These are phyloP conservation scores for Kryptolebias ocellatus DNA, from an alignment of 2,797 vertebrate species.

Conservation along the genomic window DNA sequence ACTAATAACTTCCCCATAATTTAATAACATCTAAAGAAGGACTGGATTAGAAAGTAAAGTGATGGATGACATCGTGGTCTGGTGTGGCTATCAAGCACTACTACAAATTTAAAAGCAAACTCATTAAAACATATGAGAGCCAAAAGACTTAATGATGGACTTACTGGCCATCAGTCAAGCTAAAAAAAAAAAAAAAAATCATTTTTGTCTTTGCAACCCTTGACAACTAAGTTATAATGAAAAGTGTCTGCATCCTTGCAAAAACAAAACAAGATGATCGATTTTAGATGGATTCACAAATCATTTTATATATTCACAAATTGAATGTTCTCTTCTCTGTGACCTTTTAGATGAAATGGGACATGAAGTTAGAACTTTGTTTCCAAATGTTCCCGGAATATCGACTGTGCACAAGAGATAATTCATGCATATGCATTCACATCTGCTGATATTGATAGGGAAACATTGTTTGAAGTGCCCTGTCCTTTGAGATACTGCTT, in stretches of 20 bases:
- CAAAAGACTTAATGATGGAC: conserved; percentile 19
- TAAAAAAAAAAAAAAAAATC: conserved; percentile 21
- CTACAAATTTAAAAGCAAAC: too few relatives aligned
- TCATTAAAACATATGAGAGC: too few relatives aligned
- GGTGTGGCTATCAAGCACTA: too few relatives aligned
- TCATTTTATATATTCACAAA: conserved; percentile 18
- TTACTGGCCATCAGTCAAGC: conserved; percentile 19
- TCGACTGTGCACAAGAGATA: not conserved
- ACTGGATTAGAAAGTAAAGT: too few relatives aligned
- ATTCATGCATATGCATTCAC: conserved; percentile 40
- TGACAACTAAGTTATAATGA: conserved; percentile 19
- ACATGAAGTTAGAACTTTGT: not conserved
- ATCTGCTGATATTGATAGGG: conserved; percentile 34
- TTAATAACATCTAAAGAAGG: not conserved
- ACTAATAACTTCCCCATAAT: not conserved
- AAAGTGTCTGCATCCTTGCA: not conserved
- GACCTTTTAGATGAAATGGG: conserved; percentile 37
- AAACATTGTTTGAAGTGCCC: conserved; percentile 34
- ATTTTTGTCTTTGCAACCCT: conserved; percentile 22
- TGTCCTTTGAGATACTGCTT: conserved; percentile 38
- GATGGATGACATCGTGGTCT: too few relatives aligned
- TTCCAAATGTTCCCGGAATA: not conserved
- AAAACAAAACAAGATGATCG: not conserved
- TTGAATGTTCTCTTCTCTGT: conserved; percentile 19
- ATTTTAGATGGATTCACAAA: conserved; percentile 16